Base-by-base conservation (phyloP, 2,888 invertebrate genomes). In the Eucera pruinosa region DNA sequence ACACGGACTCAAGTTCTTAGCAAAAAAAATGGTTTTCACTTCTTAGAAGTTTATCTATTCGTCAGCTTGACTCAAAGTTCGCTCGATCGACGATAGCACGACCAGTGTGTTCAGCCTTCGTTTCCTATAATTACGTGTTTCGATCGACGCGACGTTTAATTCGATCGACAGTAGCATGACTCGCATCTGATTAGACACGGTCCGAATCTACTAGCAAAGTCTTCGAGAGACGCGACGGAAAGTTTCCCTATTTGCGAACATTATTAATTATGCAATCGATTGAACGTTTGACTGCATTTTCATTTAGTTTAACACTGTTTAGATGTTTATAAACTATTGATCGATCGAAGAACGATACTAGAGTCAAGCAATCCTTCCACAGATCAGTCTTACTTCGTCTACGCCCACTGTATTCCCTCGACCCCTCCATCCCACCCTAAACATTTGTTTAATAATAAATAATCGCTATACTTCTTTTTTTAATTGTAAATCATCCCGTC, bases 31-130 rank as follows among this genome's bases (percentile, higher is more conserved):
- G 13, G 9, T 65, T 52, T 66, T 41, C 61, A 58, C 57, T 64
- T 80, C 62, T 79, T 67, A 74, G 67, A 78, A 79, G 62, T 73
- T 54, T 58, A 43, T 62, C 55, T 79, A 62, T 30, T 54, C 58
- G 30, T 48, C 70, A 7, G 36, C 52, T 43, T 45, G 57, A n/a
- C 57, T 50, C 71, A 50, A 67, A 18, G 13, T 11, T 25, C 50
- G 67, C 36, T 45, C 47, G 36, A 66, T 61, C 57, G 47, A 69
- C 23, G 25, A 5, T 27, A 45, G 33, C 11, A 27, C 25, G 13
- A n/a, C 39, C 54, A n/a, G 23, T n/a, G 23, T n/a, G 23, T 48
- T 23, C 23, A 5, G 1, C 15, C 11, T 25, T 20, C 3, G 30
- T 39, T 62, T 33, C 13, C 27, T 15, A 5, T 2, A 11, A 15